Evolutionary conservation across 2,888 invertebrate genomes (phyloP), one percentile per base, ranked within the genome.

Genomic region (Callinectes sapidus): DNA sequence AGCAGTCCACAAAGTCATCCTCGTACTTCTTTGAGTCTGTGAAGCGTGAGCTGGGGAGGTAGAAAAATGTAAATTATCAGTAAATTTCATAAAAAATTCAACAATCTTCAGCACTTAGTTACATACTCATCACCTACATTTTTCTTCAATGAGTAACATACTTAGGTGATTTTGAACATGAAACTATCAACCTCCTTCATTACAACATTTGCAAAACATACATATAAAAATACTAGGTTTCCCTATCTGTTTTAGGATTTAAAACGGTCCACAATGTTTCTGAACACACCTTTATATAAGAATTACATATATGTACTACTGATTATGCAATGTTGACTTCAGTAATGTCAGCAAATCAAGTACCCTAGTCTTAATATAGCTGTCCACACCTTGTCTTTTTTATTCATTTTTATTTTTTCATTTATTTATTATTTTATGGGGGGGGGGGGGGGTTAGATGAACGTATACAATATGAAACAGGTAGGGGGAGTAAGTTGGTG

Each of bases 21-120:
- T 98, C 98, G 95, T 98, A 98, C 95, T 97, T 97, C 95, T 97
- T 97, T 95, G 98, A 98, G 95, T 98, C 98, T 1, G 98, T 98
- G 95, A 98, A 98, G 95, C 98, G 96, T 61, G 98, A 98, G 96
- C 98, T 97, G 95, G 95, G 96, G 95, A 94, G 90, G 66, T 93
- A 87, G 90, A 93, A 71, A 18, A 18, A 42, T 55, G 14, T 32
- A 89, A 89, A 18, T 10, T n/a, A 88, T 28, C 13, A 18, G 14
- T 18, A 48, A 55, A 8, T 35, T 18, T n/a, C n/a, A n/a, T n/a
- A n/a, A n/a, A n/a, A n/a, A 71, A 71, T 10, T 18, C n/a, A 71
- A 18, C 18, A n/a, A 28, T 71, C 71, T n/a, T 71, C 61, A 18
- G 16, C 3, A 18, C 61, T 61, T 48, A 48, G 10, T 48, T 48